phyloP scores from a whole-genome alignment of 2,888 invertebrate species.

The Cosmia pyralina region DNA sequence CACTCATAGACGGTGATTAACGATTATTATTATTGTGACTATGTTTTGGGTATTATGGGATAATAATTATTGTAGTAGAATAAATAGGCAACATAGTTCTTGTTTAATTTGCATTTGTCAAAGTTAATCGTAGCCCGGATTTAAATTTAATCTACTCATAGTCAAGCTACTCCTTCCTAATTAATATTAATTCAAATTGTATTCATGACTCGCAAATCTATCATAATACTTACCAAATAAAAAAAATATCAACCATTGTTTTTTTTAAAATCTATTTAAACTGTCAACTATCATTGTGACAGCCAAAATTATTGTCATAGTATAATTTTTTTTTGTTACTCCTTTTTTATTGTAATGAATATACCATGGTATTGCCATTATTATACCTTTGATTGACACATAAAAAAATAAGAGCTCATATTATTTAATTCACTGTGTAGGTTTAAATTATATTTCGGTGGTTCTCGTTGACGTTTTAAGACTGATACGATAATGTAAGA shows the following conservation, averaged over 20 bases:
- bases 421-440: background rate
- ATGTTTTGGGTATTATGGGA: background rate
- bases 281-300: conserved; percentile 46
- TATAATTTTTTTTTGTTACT: conserved; percentile 1
- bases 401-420: background rate
- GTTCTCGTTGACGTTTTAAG: conserved; percentile 29
- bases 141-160: background rate
- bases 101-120: too few relatives aligned
- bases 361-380: conserved; percentile 14
- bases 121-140: background rate
- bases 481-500: conserved; percentile 23
- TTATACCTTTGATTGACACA: conserved; percentile 17
- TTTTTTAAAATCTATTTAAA: conserved; percentile 41
- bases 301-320: conserved; percentile 22
- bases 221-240: conserved; percentile 2
- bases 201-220: conserved; percentile 17
- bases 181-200: conserved; percentile 5
- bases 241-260: conserved; percentile 21
- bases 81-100: too few relatives aligned
- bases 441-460: conserved; percentile 5
- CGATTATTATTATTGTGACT: background rate
- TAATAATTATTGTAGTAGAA: too few relatives aligned
- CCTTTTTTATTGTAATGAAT: conserved; percentile 4
- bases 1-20: background rate
- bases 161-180: background rate